Base-by-base conservation (phyloP, 2,888 invertebrate species). In the Acleris laterana region DNA sequence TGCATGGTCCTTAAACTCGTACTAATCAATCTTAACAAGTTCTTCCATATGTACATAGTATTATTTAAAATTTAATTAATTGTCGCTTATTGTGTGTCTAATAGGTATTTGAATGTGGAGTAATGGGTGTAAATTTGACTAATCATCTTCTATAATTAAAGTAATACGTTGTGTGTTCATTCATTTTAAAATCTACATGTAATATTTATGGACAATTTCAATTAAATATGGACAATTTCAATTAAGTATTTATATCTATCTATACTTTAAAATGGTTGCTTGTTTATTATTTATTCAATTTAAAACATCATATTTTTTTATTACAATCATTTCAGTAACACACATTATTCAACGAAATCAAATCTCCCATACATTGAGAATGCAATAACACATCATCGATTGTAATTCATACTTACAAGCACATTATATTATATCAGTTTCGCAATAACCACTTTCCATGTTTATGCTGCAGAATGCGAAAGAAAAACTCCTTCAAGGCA, bases 401-500 rank as follows among this genome's bases (percentile, higher is more conserved):
- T 38, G 46, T 32, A 62, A 11, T 56, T 25, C 53, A 22, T 22
- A 46, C 5, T 63, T 53, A 62, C 42, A 38, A 57, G 17, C 50
- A 16, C 46, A 42, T 49, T 46, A 32, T 17, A 25, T 56, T 51
- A n/a, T 50, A 52, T 62, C 52, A 38, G 38, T 38, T 50, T 62
- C 68, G 28, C 44, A 51, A 65, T 42, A 42, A 46, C 68, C 28
- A 50, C 58, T 69, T 49, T 52, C 19, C 16, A 53, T 42, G 61
- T 62, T 66, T 57, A 64, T 62, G 71, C 83, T 85, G 70, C 92
- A 92, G 93, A 92, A 90, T 74, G 89, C 92, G 69, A 93, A 93
- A 85, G 91, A 92, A 78, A 93, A 93, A 75, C 78, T 92, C 76
- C 90, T 92, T 46, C 92, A 92, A 81, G 92, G 93, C 76, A 90